Evolutionary conservation across 2,888 invertebrate genomes (phyloP).

Genomic region (Notodonta ziczac): DNA sequence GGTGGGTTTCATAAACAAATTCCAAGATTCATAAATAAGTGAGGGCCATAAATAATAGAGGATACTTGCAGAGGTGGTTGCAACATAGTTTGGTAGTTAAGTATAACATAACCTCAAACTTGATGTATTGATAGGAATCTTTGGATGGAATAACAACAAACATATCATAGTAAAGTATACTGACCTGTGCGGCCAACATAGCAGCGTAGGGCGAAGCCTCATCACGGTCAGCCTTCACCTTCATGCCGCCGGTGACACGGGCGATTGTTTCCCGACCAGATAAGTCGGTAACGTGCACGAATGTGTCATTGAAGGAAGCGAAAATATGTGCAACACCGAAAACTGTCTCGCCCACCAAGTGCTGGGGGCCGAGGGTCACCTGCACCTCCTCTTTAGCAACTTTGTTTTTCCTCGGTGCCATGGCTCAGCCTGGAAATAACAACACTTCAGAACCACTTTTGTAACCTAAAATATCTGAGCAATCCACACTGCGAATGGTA

Average conservation of each 20-base stretch:
- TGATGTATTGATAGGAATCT: neutral
- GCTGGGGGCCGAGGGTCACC: conserved; percentile 97
- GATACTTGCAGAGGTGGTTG: too few relatives aligned
- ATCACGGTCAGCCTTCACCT: conserved; percentile 99
- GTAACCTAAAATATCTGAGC: conserved; percentile 71
- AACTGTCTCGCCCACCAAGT: conserved; percentile 98
- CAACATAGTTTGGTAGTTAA: too few relatives aligned
- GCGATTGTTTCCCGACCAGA: conserved; percentile 98
- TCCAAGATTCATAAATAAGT: too few relatives aligned
- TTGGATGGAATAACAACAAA: neutral
- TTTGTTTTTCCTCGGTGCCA: conserved; percentile 99
- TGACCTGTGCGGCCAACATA: conserved; percentile 99
- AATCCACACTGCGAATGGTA: conserved; percentile 55
- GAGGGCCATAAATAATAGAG: too few relatives aligned
- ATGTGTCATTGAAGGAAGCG: conserved; percentile 99
- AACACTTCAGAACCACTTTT: conserved; percentile 72
- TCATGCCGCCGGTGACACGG: conserved; percentile 99
- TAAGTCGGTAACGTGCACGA: conserved; percentile 99
- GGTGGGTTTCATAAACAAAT: too few relatives aligned
- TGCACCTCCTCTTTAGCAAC: conserved; percentile 98
- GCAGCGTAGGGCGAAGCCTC: conserved; percentile 99
- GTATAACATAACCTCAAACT: conserved; percentile 5
- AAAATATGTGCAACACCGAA: conserved; percentile 99
- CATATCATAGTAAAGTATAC: conserved; percentile 27
- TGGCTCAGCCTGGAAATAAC: conserved; percentile 83